Conservation (phyloP, 1,140 invertebrate genomes). For the Cydia pomonella region DNA sequence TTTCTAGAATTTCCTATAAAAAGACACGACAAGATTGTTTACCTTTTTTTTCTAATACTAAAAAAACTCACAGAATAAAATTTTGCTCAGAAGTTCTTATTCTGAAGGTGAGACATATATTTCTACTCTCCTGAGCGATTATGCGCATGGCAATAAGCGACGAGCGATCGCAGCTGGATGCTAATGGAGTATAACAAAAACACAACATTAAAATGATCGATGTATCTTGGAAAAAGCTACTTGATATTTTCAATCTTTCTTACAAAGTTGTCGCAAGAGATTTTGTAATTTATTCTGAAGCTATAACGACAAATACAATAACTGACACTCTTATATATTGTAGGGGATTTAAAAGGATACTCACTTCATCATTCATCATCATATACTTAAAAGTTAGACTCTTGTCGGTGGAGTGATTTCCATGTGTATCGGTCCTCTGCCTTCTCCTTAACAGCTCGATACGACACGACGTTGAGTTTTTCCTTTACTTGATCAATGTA, state of each 20-base stretch:
- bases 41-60: no score
- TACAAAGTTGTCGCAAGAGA: not conserved
- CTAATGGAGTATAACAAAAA: conserved; percentile 10
- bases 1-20: no score
- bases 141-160: conserved; percentile 18
- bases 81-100: not conserved
- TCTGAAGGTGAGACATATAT: not conserved
- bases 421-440: no score
- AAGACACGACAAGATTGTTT: no score
- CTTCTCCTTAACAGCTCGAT: no score
- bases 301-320: not conserved
- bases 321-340: not conserved
- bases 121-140: conserved; percentile 18
- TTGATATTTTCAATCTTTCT: not conserved
- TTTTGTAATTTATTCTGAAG: not conserved
- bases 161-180: conserved; percentile 4
- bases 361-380: no score
- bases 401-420: no score
- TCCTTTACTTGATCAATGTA: no score
- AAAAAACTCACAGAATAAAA: no score
- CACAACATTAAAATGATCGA: conserved; percentile 12
- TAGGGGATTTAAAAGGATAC: not conserved
- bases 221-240: conserved; percentile 16
- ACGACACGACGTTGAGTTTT: no score
- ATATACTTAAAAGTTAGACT: no score